A percentile compares a stretch with the other conserved stretches of the same genome.
phyloP scores from a whole-genome alignment of 2,888 invertebrate species.

The Amblyjoppa proteus region DNA sequence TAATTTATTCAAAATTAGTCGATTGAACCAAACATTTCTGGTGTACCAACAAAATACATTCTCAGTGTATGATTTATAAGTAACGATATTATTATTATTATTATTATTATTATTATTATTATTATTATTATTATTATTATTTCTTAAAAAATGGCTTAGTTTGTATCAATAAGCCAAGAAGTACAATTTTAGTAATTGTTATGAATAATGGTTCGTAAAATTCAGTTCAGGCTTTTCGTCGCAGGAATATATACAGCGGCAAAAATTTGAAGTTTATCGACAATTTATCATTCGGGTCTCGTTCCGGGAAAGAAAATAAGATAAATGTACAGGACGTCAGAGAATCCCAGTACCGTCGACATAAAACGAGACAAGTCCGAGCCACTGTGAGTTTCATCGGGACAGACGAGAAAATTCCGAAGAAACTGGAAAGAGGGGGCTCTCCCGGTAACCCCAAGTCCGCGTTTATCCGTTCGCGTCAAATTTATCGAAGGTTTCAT shows the following conservation, averaged over 20 bases:
- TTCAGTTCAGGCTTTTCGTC: not conserved
- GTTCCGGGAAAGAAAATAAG: slow-evolving; percentile 11
- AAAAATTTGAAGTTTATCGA: not conserved
- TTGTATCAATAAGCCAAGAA: no score
- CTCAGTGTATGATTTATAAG: not conserved
- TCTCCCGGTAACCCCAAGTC: not conserved
- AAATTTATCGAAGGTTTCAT: slow-evolving; percentile 37
- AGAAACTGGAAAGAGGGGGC: not conserved
- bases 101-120: no score
- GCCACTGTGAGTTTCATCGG: not conserved
- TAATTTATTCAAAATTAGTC: no score
- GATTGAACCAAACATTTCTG: no score
- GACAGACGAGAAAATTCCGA: not conserved
- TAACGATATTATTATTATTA: not conserved
- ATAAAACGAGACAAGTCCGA: slow-evolving; percentile 15
- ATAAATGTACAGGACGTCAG: not conserved
- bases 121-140: no score
- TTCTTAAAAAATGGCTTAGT: no score
- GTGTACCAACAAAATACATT: no score
- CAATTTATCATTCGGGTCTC: slow-evolving; percentile 16
- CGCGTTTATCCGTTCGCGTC: slow-evolving; percentile 31
- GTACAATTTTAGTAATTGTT: not conserved
- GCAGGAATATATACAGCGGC: not conserved
- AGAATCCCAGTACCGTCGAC: not conserved
- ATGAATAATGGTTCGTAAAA: not conserved